Base-by-base conservation (phyloP, 2,888 invertebrate genomes). In the Pammene fasciana region DNA sequence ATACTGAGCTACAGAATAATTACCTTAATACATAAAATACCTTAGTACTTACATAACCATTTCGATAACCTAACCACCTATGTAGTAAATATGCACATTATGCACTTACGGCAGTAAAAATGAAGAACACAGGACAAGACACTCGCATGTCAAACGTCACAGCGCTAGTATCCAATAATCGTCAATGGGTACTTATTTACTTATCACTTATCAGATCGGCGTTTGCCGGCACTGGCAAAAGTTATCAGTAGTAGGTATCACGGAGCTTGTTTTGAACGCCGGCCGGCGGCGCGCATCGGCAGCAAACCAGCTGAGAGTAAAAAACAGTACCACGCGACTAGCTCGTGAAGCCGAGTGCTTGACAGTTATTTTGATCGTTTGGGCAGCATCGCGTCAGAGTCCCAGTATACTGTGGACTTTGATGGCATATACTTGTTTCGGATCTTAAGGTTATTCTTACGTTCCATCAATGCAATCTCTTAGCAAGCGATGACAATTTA, bases 251-350 rank as follows among this genome's bases (percentile, higher is more conserved):
- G 52, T 57, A 13, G 57, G 66, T 43, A 60, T 45, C 43, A 18
- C 43, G 36, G n/a, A 68, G 66, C 71, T 73, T 66, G 68, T 55
- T 71, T 54, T 71, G 72, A 70, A 76, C 74, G 71, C 78, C 80
- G 74, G 74, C 76, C 76, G 71, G 70, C 75, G 72, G 74, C 71
- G 46, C 68, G 41, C 72, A 73, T 74, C 73, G 68, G 73, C 77
- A 77, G 80, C 77, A 78, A 75, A 76, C 72, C 75, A 75, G 55
- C 61, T 60, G 46, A 16, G 61, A 61, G 38, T 70, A 73, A 73
- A 76, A 74, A 74, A 75, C 75, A 72, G 74, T 75, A 72, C 76
- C 70, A 70, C 65, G 68, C 65, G 65, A 26, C 68, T 59, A 56
- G 59, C 65, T 65, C 68, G 65, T 70, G 68, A 50, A 45, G 46